A percentile compares a stretch with the other conserved stretches of the same genome.
These are phyloP conservation scores for Isurus oxyrinchus DNA, from an alignment of 2,113 vertebrate genomes.

Conservation along the genomic window DNA sequence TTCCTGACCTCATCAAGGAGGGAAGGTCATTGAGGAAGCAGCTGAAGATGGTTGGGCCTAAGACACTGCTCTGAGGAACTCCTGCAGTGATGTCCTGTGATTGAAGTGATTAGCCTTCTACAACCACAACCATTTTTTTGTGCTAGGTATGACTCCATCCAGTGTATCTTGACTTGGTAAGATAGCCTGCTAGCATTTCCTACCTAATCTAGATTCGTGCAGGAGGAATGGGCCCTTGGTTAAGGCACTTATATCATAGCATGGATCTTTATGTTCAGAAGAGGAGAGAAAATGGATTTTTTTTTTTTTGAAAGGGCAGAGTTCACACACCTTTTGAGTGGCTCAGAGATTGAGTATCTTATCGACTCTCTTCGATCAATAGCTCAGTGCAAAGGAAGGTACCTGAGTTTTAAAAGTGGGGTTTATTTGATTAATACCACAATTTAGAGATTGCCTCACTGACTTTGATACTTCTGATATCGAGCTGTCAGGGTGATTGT, in stretches of 20 bases:
- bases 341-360: background rate
- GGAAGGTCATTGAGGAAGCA: background rate
- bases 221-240: background rate
- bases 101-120: background rate
- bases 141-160: background rate
- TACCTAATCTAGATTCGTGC: background rate
- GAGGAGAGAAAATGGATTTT: background rate
- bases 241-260: background rate
- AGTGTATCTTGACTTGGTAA: background rate
- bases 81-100: background rate
- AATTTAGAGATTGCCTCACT: background rate
- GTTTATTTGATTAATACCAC: background rate
- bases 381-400: background rate
- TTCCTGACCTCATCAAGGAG: background rate
- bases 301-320: background rate
- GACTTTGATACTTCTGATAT: background rate
- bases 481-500: background rate
- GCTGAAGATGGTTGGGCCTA: no score
- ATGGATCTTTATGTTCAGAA: background rate
- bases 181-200: background rate
- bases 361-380: background rate
- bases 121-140: background rate
- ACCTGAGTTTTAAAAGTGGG: background rate
- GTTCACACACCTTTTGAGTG: background rate
- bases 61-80: background rate